Percentiles rank a stretch among this genome's conserved stretches.
phyloP scores from a whole-genome alignment of 1,140 invertebrate genomes.

The Lucilia sericata region DNA sequence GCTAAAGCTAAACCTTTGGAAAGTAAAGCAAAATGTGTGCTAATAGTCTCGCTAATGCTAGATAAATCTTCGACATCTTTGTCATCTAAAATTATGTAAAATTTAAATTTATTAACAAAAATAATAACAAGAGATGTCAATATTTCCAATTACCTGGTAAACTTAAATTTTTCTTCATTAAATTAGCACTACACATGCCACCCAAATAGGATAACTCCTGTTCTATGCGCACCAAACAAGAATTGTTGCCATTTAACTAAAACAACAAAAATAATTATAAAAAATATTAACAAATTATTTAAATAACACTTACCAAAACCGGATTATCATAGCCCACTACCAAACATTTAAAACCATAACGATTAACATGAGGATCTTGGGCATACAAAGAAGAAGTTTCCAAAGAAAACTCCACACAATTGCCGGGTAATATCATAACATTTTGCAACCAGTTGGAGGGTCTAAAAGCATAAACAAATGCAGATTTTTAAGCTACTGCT shows the following conservation, averaged over 20 bases:
- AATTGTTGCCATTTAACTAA: conserved; percentile 63
- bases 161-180: conserved; percentile 87
- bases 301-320: conserved; percentile 61
- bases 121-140: not conserved
- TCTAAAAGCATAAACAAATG: conserved; percentile 65
- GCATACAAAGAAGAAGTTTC: conserved; percentile 96
- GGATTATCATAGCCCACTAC: conserved; percentile 93
- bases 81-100: conserved; percentile 70
- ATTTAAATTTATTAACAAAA: conserved; percentile 37
- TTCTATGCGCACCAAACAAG: conserved; percentile 82
- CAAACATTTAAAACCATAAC: conserved; percentile 93
- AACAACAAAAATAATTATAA: not conserved
- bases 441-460: conserved; percentile 87
- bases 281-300: conserved; percentile 10
- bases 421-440: conserved; percentile 89
- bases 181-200: conserved; percentile 88
- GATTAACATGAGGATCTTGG: conserved; percentile 85
- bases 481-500: not conserved
- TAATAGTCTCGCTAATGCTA: conserved; percentile 80
- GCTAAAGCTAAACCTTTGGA: conserved; percentile 92
- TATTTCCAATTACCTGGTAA: conserved; percentile 73
- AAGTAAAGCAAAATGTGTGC: conserved; percentile 80
- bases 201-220: conserved; percentile 92
- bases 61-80: conserved; percentile 81
- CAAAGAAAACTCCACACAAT: conserved; percentile 93